A percentile compares a stretch with the other conserved stretches of the same genome.
Conservation (phyloP, 2,113 vertebrate species). For the Tonatia bakeri region DNA sequence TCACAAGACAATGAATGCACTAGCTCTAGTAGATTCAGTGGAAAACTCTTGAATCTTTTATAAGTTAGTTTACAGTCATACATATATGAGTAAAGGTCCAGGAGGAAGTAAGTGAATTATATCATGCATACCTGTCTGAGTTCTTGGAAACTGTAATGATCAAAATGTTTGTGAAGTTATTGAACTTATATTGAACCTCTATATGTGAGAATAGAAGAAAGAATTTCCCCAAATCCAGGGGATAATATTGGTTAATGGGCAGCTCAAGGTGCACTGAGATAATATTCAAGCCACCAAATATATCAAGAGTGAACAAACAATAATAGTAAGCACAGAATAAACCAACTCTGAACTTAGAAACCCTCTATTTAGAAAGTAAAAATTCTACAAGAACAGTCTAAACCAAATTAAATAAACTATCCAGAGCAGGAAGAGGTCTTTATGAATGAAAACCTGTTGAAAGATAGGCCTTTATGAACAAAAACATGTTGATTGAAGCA, state of each 20-base stretch:
- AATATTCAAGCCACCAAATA: neutral
- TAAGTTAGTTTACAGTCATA: neutral
- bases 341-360: slow-evolving; percentile 11
- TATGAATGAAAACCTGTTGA: slow-evolving; percentile 32
- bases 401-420: slow-evolving; percentile 43
- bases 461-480: slow-evolving; percentile 13
- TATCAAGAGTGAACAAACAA: neutral
- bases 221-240: neutral
- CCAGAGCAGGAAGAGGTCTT: neutral
- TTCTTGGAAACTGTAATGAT: slow-evolving; percentile 15
- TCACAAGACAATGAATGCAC: neutral
- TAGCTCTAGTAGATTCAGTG: neutral
- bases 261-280: neutral
- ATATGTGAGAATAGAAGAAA: neutral
- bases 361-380: neutral
- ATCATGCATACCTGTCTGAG: neutral
- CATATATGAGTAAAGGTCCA: neutral
- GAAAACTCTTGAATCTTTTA: neutral
- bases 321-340: neutral
- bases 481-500: neutral
- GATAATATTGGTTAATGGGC: neutral
- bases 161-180: neutral
- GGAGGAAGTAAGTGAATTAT: neutral
- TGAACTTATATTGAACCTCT: neutral
- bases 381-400: neutral